These are phyloP conservation scores for Dione juno DNA, from an alignment of 2,888 invertebrate species.

Conservation along the genomic window DNA sequence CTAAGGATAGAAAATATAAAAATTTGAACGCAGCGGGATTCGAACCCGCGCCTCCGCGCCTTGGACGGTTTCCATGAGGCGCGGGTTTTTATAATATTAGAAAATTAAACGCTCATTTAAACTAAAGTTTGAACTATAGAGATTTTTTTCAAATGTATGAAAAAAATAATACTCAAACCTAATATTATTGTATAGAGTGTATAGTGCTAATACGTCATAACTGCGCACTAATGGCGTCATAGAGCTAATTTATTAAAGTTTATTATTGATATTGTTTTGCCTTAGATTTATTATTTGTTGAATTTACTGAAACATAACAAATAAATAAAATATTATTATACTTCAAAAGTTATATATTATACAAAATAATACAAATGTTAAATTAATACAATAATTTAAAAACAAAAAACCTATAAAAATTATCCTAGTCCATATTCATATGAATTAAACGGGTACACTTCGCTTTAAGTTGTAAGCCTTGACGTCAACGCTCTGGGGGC, in stretches of 20 bases:
- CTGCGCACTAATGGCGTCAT: neutral
- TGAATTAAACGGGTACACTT: slow-evolving; percentile 57
- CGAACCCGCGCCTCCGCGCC: neutral
- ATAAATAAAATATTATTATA: neutral
- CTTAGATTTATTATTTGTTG: neutral
- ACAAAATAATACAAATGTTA: slow-evolving; percentile 9
- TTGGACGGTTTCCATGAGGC: too few relatives aligned
- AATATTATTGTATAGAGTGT: neutral
- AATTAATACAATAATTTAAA: neutral
- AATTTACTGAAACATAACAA: neutral
- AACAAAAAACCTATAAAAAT: neutral
- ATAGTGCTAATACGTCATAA: too few relatives aligned
- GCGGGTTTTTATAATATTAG: too few relatives aligned
- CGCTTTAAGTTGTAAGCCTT: slow-evolving; percentile 62
- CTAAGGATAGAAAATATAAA: neutral
- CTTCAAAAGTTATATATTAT: neutral
- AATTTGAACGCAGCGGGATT: neutral
- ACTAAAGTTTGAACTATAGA: too few relatives aligned
- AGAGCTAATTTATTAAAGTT: neutral
- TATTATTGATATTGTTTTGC: neutral
- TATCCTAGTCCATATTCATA: neutral
- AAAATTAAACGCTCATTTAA: too few relatives aligned
- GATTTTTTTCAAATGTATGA: too few relatives aligned
- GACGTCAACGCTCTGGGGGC: slow-evolving; percentile 58
- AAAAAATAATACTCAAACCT: neutral